These are phyloP conservation scores for Syngnathoides biaculeatus DNA, from an alignment of 2,113 vertebrate genomes.

Conservation along the genomic window DNA sequence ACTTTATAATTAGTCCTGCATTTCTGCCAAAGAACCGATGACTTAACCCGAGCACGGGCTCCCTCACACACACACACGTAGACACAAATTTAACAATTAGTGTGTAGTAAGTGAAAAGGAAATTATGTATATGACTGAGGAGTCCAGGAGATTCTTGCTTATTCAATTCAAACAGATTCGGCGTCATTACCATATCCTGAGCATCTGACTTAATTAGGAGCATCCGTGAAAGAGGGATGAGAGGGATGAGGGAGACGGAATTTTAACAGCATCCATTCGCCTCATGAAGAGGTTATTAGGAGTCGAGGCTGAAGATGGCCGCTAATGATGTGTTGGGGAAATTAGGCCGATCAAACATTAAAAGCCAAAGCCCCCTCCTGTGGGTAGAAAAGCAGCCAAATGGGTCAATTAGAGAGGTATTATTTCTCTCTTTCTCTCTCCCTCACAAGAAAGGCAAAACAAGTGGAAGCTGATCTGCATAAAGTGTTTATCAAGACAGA, in stretches of 20 bases:
- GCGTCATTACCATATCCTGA: slow-evolving; percentile 97
- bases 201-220: slow-evolving; percentile 99
- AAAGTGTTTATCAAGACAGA: slow-evolving; percentile 88
- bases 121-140: slow-evolving; percentile 93
- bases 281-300: slow-evolving; percentile 99
- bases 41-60: slow-evolving; percentile 42
- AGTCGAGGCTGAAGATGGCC: slow-evolving; percentile 88
- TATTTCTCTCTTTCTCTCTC: slow-evolving; percentile 78
- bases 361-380: slow-evolving; percentile 88
- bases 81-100: slow-evolving; percentile 64
- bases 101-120: slow-evolving; percentile 96
- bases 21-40: slow-evolving; percentile 60
- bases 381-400: slow-evolving; percentile 98
- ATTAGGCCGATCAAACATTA: slow-evolving; percentile 99
- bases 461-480: slow-evolving; percentile 85
- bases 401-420: slow-evolving; percentile 99
- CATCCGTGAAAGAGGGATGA: slow-evolving; percentile 62
- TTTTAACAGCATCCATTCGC: slow-evolving; percentile 78
- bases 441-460: slow-evolving; percentile 75
- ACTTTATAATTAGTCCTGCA: slow-evolving; percentile 89
- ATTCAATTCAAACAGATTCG: slow-evolving; percentile 88
- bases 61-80: slow-evolving; percentile 49
- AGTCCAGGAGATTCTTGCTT: slow-evolving; percentile 81
- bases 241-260: slow-evolving; percentile 65
- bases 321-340: slow-evolving; percentile 99